A percentile compares a stretch with the other conserved stretches of the same genome.
phyloP scores from a whole-genome alignment of 2,113 vertebrate genomes.

The Amazona vittata region DNA sequence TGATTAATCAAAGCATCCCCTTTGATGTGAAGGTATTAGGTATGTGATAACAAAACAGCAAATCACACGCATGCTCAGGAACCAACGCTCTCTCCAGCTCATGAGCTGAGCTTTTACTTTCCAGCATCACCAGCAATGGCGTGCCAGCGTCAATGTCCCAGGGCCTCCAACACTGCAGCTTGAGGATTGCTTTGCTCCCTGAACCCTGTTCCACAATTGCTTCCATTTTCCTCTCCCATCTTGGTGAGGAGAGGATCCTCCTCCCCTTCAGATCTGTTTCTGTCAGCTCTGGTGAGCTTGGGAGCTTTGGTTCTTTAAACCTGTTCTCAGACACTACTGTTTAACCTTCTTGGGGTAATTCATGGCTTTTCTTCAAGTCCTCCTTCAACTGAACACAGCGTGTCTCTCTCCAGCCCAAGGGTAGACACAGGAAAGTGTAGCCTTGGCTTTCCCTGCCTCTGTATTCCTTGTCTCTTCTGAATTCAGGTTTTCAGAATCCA shows the following conservation, averaged over 20 bases:
- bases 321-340: neutral
- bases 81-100: neutral
- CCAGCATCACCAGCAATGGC: neutral
- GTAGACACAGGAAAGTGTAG: neutral
- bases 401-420: neutral
- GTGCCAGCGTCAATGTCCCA: neutral
- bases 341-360: neutral
- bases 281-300: neutral
- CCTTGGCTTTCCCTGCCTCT: neutral
- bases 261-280: neutral
- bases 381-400: neutral
- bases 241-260: neutral
- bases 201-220: neutral
- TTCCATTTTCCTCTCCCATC: neutral
- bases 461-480: neutral
- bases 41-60: constrained; percentile 31
- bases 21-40: constrained; percentile 68
- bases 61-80: neutral
- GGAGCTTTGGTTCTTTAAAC: neutral
- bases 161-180: neutral
- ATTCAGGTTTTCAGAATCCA: constrained; percentile 54
- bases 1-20: neutral
- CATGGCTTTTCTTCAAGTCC: neutral
- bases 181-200: neutral
- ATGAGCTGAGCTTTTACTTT: neutral